Base-by-base conservation (phyloP, 2,113 vertebrate species). In the Sylvilagus bachmani region DNA sequence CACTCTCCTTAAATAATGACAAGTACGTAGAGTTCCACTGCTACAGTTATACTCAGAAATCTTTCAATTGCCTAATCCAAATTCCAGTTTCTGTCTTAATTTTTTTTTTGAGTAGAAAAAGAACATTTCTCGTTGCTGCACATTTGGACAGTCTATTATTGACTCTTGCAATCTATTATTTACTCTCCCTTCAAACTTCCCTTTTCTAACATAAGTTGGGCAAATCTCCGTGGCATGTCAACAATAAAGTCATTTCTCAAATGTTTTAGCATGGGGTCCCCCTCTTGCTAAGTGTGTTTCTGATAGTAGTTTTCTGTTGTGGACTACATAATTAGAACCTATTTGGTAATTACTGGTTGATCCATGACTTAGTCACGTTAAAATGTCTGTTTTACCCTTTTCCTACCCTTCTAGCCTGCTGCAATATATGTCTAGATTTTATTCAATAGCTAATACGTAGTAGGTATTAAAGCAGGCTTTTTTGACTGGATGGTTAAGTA, bases 61-160 rank as follows among this genome's bases (percentile, higher is more conserved):
- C 79, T 89, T 90, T 95, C 53, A 62, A 25, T 12, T 88, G 67
- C 67, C 51, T 71, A 93, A 51, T 58, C 17, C 67, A 91, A 84
- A 55, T 91, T 84, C 51, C 14, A 92, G 21, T 84, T 75, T 71
- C 44, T 62, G 17, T 89, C n/a, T 90, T 90, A 92, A 62, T 86
- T 38, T 66, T 78, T 78, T 84, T 67, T 90, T 62, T 67, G 6
- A 94, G 10, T 31, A 81, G 36, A 17, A 79, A 84, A 53, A 62
- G 49, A 62, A 13, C 13, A 25, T 38, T 67, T 86, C 21, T 71
- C 16, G 38, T 87, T 51, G 62, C 53, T 86, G 29, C 61, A 73
- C 51, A 55, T 88, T 79, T 74, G 29, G 36, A 51, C 36, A 36
- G 62, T 82, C 55, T 91, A 10, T 89, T 93, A 38, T 44, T 44